A percentile compares a stretch with the other conserved stretches of the same genome.
Conservation (phyloP, 2,113 vertebrate species). For the Pomatorhinus ruficollis region DNA sequence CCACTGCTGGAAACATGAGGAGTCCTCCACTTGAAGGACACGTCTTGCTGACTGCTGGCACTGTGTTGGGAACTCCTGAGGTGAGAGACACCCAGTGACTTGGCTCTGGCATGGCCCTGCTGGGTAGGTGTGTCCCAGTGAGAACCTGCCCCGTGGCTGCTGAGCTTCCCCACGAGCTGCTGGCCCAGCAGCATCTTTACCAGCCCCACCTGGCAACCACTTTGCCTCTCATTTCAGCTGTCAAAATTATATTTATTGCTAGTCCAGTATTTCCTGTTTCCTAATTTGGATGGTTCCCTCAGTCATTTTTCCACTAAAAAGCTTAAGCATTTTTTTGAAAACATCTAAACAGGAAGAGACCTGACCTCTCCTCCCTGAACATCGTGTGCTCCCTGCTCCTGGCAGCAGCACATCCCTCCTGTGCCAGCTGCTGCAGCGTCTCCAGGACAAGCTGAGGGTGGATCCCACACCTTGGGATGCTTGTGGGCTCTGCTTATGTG, state of each 20-base stretch:
- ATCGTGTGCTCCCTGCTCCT: conserved; percentile 42
- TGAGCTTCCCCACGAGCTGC: neutral
- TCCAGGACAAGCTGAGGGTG: neutral
- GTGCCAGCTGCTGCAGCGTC: neutral
- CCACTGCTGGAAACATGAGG: neutral
- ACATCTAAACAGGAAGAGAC: conserved; percentile 63
- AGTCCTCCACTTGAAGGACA: neutral
- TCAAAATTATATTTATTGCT: neutral
- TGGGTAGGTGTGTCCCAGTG: neutral
- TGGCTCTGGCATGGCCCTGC: neutral
- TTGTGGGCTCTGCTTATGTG: neutral
- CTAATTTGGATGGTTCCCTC: neutral
- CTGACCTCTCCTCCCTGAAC: conserved; percentile 44
- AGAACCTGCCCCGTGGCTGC: neutral
- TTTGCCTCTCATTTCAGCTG: neutral
- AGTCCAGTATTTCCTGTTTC: neutral
- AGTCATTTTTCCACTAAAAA: conserved; percentile 42
- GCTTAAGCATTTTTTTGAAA: neutral
- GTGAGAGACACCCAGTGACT: neutral
- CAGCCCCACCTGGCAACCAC: neutral
- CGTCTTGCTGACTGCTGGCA: neutral
- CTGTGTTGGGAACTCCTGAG: rapidly evolving
- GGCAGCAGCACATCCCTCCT: neutral
- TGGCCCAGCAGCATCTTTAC: neutral
- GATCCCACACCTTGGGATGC: neutral